Conservation (phyloP, 64 coral and sea anemone genomes). For the Dendrophyllia cribrosa region DNA sequence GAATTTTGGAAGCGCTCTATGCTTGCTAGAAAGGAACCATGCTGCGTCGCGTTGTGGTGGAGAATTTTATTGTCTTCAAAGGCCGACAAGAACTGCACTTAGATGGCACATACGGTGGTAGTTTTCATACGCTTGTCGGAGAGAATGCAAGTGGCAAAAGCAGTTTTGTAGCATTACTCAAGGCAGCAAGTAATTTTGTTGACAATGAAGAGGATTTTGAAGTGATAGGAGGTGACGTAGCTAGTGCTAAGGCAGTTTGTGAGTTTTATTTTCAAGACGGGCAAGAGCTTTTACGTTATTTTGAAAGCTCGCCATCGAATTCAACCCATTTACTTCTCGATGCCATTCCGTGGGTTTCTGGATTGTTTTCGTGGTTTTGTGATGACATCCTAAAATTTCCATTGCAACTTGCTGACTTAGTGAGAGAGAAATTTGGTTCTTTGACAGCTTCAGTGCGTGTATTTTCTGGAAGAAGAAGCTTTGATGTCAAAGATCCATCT, state of each 20-base stretch:
- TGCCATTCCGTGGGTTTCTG: slow-evolving; percentile 48
- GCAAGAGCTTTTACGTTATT: slow-evolving; percentile 36
- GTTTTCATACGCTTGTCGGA: slow-evolving; percentile 90
- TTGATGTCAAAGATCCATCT: neutral
- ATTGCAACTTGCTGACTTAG: slow-evolving; percentile 22
- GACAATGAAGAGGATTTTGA: slow-evolving; percentile 81
- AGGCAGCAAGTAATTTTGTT: slow-evolving; percentile 83
- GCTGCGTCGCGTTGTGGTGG: slow-evolving; percentile 85
- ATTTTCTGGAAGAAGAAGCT: neutral
- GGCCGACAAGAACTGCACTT: slow-evolving; percentile 78
- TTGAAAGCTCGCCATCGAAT: slow-evolving; percentile 33
- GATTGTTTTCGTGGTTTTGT: slow-evolving; percentile 92
- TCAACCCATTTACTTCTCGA: slow-evolving; percentile 38
- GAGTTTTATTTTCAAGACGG: slow-evolving; percentile 85
- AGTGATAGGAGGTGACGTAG: slow-evolving; percentile 41
- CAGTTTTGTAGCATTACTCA: slow-evolving; percentile 86
- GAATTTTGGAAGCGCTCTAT: no score
- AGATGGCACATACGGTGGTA: slow-evolving; percentile 40
- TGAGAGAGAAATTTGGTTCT: slow-evolving; percentile 43
- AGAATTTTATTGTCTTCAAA: slow-evolving; percentile 90
- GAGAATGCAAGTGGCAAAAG: slow-evolving; percentile 97
- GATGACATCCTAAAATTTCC: slow-evolving; percentile 84
- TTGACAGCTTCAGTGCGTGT: slow-evolving; percentile 12
- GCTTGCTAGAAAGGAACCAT: slow-evolving; percentile 11
- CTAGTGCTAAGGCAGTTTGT: slow-evolving; percentile 73